Evolutionary conservation across 2,888 invertebrate species (phyloP).

Genomic region (Pristionchus arcanus): DNA sequence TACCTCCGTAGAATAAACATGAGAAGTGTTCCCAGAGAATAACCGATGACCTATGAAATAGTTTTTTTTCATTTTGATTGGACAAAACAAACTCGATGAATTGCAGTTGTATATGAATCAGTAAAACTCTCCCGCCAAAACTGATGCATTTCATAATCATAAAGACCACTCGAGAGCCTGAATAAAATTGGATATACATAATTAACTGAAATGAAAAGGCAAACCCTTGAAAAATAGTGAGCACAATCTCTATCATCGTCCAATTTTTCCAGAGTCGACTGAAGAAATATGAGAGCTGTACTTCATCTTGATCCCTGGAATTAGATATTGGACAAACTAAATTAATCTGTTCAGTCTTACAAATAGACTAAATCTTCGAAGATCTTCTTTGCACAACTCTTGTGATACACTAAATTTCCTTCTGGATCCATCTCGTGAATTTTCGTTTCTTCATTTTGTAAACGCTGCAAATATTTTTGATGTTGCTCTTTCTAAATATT

Average conservation of each 20-base stretch:
- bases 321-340: background rate
- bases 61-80: background rate
- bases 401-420: background rate
- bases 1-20: background rate
- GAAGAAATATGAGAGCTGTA: background rate
- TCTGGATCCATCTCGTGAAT: background rate
- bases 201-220: background rate
- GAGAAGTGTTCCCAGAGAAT: background rate
- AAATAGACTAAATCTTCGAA: slow-evolving; percentile 15
- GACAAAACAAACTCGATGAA: background rate
- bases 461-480: background rate
- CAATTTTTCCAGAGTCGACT: background rate
- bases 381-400: background rate
- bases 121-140: background rate
- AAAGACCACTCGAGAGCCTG: background rate
- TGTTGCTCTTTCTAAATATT: background rate
- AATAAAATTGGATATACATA: background rate
- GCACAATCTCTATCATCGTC: background rate
- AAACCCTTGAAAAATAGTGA: background rate
- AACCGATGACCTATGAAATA: background rate
- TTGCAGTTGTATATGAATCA: background rate
- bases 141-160: background rate
- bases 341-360: background rate
- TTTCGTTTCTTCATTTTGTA: background rate
- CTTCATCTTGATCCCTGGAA: background rate